phyloP scores from a whole-genome alignment of 2,797 vertebrate species.

The Girardinus metallicus region DNA sequence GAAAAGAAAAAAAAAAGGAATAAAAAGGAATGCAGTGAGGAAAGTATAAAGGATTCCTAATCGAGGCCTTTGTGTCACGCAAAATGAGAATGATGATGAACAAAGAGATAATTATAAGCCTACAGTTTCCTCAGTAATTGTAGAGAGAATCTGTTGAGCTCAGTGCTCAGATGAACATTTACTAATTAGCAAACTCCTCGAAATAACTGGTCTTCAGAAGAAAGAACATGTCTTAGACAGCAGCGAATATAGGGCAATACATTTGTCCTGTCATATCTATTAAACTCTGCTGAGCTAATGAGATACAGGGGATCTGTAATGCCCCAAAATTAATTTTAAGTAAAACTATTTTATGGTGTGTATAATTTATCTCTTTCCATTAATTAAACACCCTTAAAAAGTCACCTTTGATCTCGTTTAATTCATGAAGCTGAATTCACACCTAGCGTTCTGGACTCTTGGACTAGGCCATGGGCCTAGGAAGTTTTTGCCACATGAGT shows the following conservation, averaged over 20 bases:
- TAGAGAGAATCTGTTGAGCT: slow-evolving; percentile 27
- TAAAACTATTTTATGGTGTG: not conserved
- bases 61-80: slow-evolving; percentile 32
- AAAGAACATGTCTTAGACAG: slow-evolving; percentile 1
- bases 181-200: slow-evolving; percentile 26
- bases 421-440: not conserved
- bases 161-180: slow-evolving; percentile 20
- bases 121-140: slow-evolving; percentile 32
- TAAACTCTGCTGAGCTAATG: not conserved
- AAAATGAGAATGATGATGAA: slow-evolving; percentile 33
- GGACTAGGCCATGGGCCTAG: not conserved
- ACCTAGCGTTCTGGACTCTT: not conserved
- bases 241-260: not conserved
- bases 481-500: too few species aligned
- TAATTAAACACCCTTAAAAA: not conserved
- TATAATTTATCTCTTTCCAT: not conserved
- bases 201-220: slow-evolving; percentile 12
- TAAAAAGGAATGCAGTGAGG: not conserved
- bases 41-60: slow-evolving; percentile 38
- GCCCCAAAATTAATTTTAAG: not conserved
- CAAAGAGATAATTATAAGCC: slow-evolving; percentile 35
- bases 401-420: not conserved
- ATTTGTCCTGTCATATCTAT: slow-evolving; percentile 10
- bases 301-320: not conserved
- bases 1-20: not conserved